Evolutionary conservation across 37 sponge, comb jelly and placozoan species (phyloP).

Genomic region (Ianthella basta): DNA sequence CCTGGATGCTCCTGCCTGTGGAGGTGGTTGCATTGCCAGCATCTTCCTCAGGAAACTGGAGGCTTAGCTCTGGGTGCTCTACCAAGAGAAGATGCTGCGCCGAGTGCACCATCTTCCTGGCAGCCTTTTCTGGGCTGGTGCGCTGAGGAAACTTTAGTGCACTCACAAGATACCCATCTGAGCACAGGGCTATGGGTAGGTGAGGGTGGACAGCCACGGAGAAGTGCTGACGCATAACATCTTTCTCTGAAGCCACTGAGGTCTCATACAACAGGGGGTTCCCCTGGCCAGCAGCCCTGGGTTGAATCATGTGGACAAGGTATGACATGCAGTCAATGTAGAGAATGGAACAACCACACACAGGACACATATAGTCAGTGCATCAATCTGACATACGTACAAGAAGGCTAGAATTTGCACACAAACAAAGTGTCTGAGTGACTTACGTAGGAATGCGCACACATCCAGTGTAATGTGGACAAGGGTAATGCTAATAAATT

Average conservation of each 20-base stretch:
- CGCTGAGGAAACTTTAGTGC: slow-evolving; percentile 28
- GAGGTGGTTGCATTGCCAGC: too few species aligned
- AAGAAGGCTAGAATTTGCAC: too few species aligned
- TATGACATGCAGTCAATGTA: not conserved
- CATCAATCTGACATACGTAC: too few species aligned
- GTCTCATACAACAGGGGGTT: slow-evolving; percentile 30
- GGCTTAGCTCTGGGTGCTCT: not conserved
- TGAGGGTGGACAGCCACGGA: slow-evolving; percentile 69
- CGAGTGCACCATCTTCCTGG: not conserved
- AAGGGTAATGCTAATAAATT: too few species aligned
- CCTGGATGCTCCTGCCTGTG: too few species aligned
- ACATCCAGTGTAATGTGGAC: too few species aligned
- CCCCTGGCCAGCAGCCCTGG: not conserved
- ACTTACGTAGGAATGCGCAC: too few species aligned
- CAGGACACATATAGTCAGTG: too few species aligned
- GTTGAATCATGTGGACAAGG: not conserved
- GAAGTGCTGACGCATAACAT: slow-evolving; percentile 62
- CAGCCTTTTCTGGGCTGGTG: not conserved
- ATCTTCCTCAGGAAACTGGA: too few species aligned
- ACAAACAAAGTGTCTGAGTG: too few species aligned
- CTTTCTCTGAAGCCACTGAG: slow-evolving; percentile 60
- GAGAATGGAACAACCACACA: too few species aligned
- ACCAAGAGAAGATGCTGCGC: not conserved
- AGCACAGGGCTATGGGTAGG: slow-evolving; percentile 59
- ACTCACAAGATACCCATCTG: slow-evolving; percentile 73